A percentile compares a stretch with the other conserved stretches of the same genome.
Evolutionary conservation across 2,113 vertebrate genomes (phyloP).

Genomic region (Pseudopipra pipra): DNA sequence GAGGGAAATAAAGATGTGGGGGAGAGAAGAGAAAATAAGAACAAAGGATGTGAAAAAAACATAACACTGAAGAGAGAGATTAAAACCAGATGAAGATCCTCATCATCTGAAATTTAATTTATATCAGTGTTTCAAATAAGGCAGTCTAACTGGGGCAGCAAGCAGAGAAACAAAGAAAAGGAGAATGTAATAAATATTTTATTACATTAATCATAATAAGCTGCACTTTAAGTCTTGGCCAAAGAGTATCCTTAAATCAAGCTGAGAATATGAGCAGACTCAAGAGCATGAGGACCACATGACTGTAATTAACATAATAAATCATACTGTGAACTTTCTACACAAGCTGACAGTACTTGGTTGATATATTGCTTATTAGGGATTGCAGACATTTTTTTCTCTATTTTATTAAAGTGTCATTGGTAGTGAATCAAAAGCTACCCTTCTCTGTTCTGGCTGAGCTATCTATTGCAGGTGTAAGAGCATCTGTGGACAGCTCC

Average conservation of each 20-base stretch:
- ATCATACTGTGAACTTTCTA: slow-evolving; percentile 69
- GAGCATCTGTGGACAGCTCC: not conserved
- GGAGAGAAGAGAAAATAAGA: not conserved
- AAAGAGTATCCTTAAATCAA: slow-evolving; percentile 78
- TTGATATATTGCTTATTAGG: slow-evolving; percentile 74
- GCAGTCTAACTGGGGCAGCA: slow-evolving; percentile 39
- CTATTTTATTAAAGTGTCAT: slow-evolving; percentile 60
- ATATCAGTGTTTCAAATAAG: slow-evolving; percentile 51
- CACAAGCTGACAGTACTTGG: slow-evolving; percentile 51
- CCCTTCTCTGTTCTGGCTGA: slow-evolving; percentile 35
- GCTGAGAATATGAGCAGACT: slow-evolving; percentile 68
- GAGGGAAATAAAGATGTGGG: not conserved
- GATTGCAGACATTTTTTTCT: slow-evolving; percentile 45
- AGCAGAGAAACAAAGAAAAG: slow-evolving; percentile 37
- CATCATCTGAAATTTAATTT: slow-evolving; percentile 64
- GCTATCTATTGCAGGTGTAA: slow-evolving; percentile 35
- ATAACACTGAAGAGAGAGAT: slow-evolving; percentile 1
- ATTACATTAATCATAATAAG: slow-evolving; percentile 76
- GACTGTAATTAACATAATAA: slow-evolving; percentile 80
- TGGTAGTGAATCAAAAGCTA: slow-evolving; percentile 66
- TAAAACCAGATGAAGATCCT: slow-evolving; percentile 52
- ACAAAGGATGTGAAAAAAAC: slow-evolving; percentile 38
- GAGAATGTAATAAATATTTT: slow-evolving; percentile 72
- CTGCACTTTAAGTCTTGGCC: slow-evolving; percentile 58
- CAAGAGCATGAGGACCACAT: slow-evolving; percentile 66